phyloP scores from a whole-genome alignment of 2,797 vertebrate species.

The Ara ararauna region DNA sequence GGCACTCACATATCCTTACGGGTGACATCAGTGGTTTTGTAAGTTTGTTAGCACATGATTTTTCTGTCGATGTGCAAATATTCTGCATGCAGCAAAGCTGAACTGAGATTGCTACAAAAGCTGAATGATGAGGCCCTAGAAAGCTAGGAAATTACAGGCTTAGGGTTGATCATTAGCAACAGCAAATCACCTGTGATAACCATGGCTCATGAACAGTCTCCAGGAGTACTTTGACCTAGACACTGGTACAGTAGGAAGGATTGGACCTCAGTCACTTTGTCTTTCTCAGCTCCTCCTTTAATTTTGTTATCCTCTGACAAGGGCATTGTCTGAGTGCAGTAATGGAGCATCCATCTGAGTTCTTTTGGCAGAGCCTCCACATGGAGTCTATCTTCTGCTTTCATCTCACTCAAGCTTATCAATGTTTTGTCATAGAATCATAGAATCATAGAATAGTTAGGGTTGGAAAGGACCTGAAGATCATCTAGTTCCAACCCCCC shows the following conservation, averaged over 20 bases:
- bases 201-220: fast-evolving
- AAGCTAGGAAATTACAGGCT: not conserved
- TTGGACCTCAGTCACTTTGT: not conserved
- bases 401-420: not conserved
- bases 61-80: not conserved
- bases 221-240: not conserved
- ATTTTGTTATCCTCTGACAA: not conserved
- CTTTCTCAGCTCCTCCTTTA: too few species aligned
- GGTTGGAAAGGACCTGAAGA: too few species aligned
- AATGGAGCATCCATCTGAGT: not conserved
- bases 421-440: not conserved
- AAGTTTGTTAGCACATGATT: not conserved
- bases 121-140: not conserved
- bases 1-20: too few species aligned
- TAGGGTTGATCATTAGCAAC: not conserved
- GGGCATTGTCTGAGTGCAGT: not conserved
- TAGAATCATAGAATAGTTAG: too few species aligned
- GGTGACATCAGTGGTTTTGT: not conserved
- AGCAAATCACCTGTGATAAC: not conserved
- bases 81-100: not conserved
- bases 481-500: too few species aligned
- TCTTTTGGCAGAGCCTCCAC: not conserved
- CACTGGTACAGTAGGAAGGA: not conserved
- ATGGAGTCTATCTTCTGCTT: not conserved
- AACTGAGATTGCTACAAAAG: not conserved